These are phyloP conservation scores for Turritopsis dohrnii DNA, from an alignment of 30 jellyfish, hydroid and myxozoan species.

Conservation along the genomic window DNA sequence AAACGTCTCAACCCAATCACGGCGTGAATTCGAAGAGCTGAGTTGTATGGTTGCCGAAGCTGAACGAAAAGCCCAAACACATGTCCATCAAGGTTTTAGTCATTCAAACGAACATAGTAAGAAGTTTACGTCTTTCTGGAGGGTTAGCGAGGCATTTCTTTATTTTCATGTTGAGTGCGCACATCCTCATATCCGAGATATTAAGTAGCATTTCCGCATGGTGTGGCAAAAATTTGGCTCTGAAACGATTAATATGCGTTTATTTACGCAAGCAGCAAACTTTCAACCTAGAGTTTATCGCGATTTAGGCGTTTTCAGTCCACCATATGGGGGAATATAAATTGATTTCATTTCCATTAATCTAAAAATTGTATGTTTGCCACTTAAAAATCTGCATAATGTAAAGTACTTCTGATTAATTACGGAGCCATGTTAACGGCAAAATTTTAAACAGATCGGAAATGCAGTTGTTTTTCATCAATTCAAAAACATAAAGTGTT, in stretches of 20 bases:
- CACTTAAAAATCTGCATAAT: background rate
- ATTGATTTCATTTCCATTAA: too few relatives aligned
- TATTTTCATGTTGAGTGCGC: background rate
- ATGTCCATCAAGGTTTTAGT: background rate
- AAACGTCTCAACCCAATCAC: background rate
- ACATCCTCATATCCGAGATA: background rate
- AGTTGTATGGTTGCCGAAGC: constrained; percentile 99
- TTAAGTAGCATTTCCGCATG: background rate
- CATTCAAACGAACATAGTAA: constrained; percentile 11
- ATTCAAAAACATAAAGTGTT: background rate
- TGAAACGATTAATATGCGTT: background rate
- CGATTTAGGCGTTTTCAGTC: background rate
- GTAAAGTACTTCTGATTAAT: too few relatives aligned
- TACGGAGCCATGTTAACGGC: background rate
- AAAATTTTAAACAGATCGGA: background rate
- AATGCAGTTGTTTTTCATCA: background rate
- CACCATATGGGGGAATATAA: too few relatives aligned
- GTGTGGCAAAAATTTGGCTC: constrained; percentile 2
- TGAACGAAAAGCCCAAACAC: constrained; percentile 63
- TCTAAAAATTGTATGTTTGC: background rate
- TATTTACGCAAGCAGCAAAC: background rate
- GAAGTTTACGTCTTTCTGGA: background rate
- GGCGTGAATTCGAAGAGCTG: constrained; percentile 33
- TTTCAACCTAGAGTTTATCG: background rate
- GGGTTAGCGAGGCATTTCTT: background rate